Base-by-base conservation (phyloP, 2,888 invertebrate species). In the Baronia brevicornis region DNA sequence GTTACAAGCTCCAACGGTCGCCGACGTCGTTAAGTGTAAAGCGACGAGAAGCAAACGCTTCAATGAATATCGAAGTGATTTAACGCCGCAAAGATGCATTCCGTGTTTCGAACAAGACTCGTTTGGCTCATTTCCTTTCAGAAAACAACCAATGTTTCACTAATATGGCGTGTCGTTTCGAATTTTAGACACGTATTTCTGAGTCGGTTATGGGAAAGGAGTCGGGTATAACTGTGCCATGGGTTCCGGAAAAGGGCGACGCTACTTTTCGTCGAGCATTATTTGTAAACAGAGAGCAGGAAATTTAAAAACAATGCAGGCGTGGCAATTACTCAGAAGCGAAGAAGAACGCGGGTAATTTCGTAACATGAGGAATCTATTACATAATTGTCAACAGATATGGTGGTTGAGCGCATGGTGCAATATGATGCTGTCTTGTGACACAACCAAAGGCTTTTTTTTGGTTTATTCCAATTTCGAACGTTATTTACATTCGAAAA, bases 91-190 rank as follows among this genome's bases (percentile, higher is more conserved):
- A 33, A 41, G 38, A 40, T 35, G 39, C 47, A 45, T 51, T 54
- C 49, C 41, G 33, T 41, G 40, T 44, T 50, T 46, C 57, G 56
- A 66, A 58, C 63, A 44, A 55, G 56, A 60, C 72, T 69, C 62
- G 67, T 70, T 65, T 65, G 58, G 59, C 63, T 62, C 65, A 65
- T 68, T 74, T 78, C 75, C 74, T 77, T 72, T 69, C 59, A 60
- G 60, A 52, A 48, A 57, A 60, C 60, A 53, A 57, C 57, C 67
- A 55, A 58, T 67, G 60, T 58, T 53, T 48, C 39, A 55, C 73
- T 61, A 62, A 70, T 72, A 74, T 59, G 67, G 72, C 49, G 40
- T 55, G 56, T 39, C 46, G 48, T 54, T 71, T 62, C 51, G 52
- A 56, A 79, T 70, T 75, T 69, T 41, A 58, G 46, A 56, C 78